phyloP scores from a whole-genome alignment of 2,888 invertebrate species.

The Acanthoscelides obtectus region DNA sequence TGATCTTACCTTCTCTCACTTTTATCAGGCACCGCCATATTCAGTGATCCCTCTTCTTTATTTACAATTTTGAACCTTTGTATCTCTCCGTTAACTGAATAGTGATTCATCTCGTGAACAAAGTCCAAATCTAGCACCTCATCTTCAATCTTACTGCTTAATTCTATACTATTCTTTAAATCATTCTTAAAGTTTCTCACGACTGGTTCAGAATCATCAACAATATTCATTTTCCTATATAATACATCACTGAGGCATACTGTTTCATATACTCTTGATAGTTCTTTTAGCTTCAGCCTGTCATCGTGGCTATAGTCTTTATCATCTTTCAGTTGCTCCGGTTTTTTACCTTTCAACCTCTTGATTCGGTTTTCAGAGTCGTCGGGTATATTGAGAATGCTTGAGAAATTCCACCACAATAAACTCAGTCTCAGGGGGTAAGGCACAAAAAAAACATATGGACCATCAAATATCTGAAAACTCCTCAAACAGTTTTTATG shows the following conservation, averaged over 20 bases:
- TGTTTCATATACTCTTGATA: conserved; percentile 20
- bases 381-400: conserved; percentile 21
- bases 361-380: conserved; percentile 13
- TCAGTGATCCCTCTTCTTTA: conserved; percentile 13
- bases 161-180: conserved; percentile 44
- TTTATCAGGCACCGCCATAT: conserved; percentile 30
- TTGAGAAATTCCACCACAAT: conserved; percentile 33
- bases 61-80: conserved; percentile 18
- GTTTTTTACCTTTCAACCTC: conserved; percentile 4
- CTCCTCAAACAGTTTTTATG: conserved; percentile 29
- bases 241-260: conserved; percentile 30
- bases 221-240: conserved; percentile 23
- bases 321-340: neutral
- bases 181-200: conserved; percentile 35
- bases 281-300: conserved; percentile 1
- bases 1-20: conserved; percentile 36
- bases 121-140: conserved; percentile 28
- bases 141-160: conserved; percentile 36
- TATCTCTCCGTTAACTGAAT: conserved; percentile 31
- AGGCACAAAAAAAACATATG: conserved; percentile 24
- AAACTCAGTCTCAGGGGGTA: conserved; percentile 30
- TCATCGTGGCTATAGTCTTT: neutral
- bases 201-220: conserved; percentile 34
- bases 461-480: conserved; percentile 27
- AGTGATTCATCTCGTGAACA: conserved; percentile 39